Percentiles rank a stretch among this genome's conserved stretches.
Conservation (phyloP, 37 sponge, comb jelly and placozoan genomes). For the Bolinopsis microptera region DNA sequence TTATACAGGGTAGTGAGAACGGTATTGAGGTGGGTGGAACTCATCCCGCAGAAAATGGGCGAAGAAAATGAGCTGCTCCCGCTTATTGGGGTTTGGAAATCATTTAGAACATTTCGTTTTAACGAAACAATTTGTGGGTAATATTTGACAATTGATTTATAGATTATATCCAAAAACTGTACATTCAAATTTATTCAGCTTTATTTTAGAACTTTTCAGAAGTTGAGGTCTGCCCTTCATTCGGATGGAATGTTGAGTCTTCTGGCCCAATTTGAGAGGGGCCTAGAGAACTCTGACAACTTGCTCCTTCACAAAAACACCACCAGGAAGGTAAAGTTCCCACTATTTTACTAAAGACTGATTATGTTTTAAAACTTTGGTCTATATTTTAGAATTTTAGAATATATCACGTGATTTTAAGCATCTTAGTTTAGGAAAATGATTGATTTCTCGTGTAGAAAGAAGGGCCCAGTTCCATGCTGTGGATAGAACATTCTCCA, state of each 20-base stretch:
- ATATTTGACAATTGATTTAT: too few relatives aligned
- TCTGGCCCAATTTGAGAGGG: conserved; percentile 1
- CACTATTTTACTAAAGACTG: too few relatives aligned
- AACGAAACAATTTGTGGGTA: too few relatives aligned
- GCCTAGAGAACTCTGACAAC: conserved; percentile 46
- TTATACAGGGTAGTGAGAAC: conserved; percentile 33
- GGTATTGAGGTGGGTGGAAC: conserved; percentile 21
- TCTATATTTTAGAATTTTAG: too few relatives aligned
- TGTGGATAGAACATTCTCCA: not conserved
- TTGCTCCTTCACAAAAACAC: not conserved
- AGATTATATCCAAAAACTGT: too few relatives aligned
- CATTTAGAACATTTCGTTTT: too few relatives aligned
- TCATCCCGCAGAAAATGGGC: conserved; percentile 53
- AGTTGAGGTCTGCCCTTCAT: not conserved
- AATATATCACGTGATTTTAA: too few relatives aligned
- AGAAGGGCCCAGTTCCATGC: not conserved
- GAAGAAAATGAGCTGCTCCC: conserved; percentile 12
- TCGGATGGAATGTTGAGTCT: conserved; percentile 52
- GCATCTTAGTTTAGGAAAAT: too few relatives aligned
- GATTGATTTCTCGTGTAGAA: not conserved
- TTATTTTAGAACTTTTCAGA: too few relatives aligned
- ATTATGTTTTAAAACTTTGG: too few relatives aligned
- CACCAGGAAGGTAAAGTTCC: not conserved
- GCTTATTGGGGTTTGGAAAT: conserved; percentile 1
- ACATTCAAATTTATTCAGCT: too few relatives aligned